Base-by-base conservation (phyloP, 2,888 invertebrate genomes). In the Agrotis ipsilon region DNA sequence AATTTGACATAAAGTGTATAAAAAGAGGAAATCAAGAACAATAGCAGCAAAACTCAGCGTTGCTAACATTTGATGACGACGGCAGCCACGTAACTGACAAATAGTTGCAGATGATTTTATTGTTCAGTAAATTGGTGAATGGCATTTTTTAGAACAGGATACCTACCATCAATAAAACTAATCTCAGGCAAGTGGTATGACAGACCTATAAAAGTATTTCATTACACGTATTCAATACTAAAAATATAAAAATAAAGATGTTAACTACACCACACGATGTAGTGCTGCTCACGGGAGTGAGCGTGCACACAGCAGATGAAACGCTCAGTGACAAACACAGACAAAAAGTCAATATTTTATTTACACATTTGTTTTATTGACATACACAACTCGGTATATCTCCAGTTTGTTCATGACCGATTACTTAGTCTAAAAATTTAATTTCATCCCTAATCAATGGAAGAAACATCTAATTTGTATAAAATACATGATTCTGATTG, bases 401-500 rank as follows among this genome's bases (percentile, higher is more conserved):
- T 91, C 82, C 89, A 90, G 92, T 95, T 96, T 96, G 96, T 96
- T 96, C 96, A 94, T 95, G 95, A 94, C 94, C 88, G 91, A 94
- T 92, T 89, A 91, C 95, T 95, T 96, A 95, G 83, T 89, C 93
- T 94, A 91, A 88, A 87, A 91, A 86, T 82, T 88, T 85, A 89
- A 92, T 92, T 94, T 94, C 92, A 93, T 92, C 89, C 94, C 94
- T 94, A 94, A 89, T 90, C 90, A 92, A 91, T 92, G 94, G 94
- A 94, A 94, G 94, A 94, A 94, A 95, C 92, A 91, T 89, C 90
- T 92, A 89, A 87, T 91, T 92, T 89, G 93, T 95, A 95, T 89
- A 96, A 96, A 96, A 95, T 94, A 95, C 96, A 95, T 95, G 95
- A 95, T 95, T 95, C 92, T 89, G 93, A 89, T 94, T 91, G 88